phyloP scores from a whole-genome alignment of 2,888 invertebrate genomes.

The Plagiodera versicolora region DNA sequence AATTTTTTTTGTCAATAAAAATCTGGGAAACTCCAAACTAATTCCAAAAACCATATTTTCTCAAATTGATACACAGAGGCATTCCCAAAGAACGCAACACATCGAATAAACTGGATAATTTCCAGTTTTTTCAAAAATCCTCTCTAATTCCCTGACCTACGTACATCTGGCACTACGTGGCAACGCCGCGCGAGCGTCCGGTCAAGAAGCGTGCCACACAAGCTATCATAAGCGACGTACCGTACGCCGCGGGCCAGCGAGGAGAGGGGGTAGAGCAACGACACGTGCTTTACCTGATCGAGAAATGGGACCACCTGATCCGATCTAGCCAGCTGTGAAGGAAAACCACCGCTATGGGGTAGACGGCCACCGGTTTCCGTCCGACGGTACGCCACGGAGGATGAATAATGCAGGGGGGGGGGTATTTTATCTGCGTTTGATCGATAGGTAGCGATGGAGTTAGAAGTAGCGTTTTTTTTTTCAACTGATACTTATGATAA shows the following conservation, averaged over 20 bases:
- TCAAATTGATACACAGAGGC: too few relatives aligned
- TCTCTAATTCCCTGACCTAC: too few relatives aligned
- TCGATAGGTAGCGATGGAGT: too few relatives aligned
- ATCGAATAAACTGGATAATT: too few relatives aligned
- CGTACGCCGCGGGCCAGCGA: constrained; percentile 8
- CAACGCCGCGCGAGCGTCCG: not conserved
- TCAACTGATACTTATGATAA: too few relatives aligned
- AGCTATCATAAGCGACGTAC: constrained; percentile 29
- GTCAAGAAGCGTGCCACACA: constrained; percentile 38
- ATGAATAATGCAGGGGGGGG: not conserved
- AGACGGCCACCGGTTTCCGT: constrained; percentile 34
- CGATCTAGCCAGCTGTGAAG: constrained; percentile 39
- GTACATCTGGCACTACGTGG: not conserved
- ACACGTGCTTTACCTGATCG: constrained; percentile 43
- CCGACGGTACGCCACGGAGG: not conserved
- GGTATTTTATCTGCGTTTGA: not conserved
- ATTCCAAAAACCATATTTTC: too few relatives aligned
- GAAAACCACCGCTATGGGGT: constrained; percentile 34
- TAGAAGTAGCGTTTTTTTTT: too few relatives aligned
- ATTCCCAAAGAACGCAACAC: too few relatives aligned
- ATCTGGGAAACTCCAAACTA: too few relatives aligned
- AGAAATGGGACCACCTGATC: constrained; percentile 41
- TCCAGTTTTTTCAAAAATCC: too few relatives aligned
- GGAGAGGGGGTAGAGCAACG: constrained; percentile 28
- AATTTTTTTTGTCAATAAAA: too few relatives aligned